These are phyloP conservation scores for Drosophila willistoni DNA, from an alignment of 1,140 invertebrate species.

Conservation along the genomic window DNA sequence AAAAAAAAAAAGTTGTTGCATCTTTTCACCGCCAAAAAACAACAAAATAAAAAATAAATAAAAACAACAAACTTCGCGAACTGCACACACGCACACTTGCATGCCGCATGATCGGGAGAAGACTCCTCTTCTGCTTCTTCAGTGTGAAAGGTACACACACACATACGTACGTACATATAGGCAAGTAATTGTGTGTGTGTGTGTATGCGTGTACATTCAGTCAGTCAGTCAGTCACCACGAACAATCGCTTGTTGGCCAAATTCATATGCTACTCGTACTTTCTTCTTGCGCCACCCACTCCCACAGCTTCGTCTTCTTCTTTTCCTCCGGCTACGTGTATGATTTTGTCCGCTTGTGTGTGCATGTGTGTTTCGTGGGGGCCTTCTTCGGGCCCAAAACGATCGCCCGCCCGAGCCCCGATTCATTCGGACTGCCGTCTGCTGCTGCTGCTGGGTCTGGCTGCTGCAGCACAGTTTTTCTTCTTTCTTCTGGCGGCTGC, in stretches of 20 bases:
- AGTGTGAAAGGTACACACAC: not conserved
- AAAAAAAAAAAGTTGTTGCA: not conserved
- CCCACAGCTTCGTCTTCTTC: constrained; percentile 23
- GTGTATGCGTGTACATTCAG: constrained; percentile 4
- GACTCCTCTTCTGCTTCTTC: constrained; percentile 10
- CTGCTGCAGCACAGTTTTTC: constrained; percentile 44
- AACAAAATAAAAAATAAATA: too few species aligned
- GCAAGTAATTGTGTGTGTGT: not conserved
- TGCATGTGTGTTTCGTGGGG: constrained; percentile 28
- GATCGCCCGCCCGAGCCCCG: not conserved
- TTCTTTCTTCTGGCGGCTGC: constrained; percentile 24
- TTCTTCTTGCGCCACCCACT: constrained; percentile 64
- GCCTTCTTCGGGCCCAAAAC: constrained; percentile 17
- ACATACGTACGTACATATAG: not conserved
- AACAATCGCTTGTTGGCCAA: constrained; percentile 53
- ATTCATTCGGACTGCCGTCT: constrained; percentile 18
- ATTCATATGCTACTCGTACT: constrained; percentile 54
- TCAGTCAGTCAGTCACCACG: constrained; percentile 27
- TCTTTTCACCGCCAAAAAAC: not conserved
- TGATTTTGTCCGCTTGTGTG: constrained; percentile 25
- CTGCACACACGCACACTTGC: constrained; percentile 21
- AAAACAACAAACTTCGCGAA: constrained; percentile 5
- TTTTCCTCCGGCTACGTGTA: constrained; percentile 9
- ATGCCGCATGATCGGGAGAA: constrained; percentile 9
- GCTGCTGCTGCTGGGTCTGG: constrained; percentile 39